Conservation (phyloP, 2,888 invertebrate species). For the Bombylius discolor region DNA sequence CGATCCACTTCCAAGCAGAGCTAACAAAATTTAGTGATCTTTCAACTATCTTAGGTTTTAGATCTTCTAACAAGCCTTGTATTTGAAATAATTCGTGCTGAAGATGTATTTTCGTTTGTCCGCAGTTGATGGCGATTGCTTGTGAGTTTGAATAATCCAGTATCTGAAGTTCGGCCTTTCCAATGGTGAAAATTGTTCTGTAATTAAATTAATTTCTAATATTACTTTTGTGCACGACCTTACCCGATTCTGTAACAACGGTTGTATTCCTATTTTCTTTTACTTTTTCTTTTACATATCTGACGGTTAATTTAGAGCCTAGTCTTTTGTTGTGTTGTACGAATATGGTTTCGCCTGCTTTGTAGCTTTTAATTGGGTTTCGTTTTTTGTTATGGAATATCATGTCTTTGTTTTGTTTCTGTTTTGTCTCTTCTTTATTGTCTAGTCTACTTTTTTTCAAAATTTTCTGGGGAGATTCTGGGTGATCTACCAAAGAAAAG, state of each 20-base stretch:
- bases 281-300: not conserved
- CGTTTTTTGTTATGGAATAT: slow-evolving; percentile 12
- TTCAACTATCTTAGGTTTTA: not conserved
- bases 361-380: not conserved
- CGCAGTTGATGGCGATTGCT: not conserved
- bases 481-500: slow-evolving; percentile 11
- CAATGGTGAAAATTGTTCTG: not conserved
- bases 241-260: not conserved
- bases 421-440: slow-evolving; percentile 10
- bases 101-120: not conserved
- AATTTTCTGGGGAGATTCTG: slow-evolving; percentile 8
- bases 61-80: not conserved
- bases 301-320: too few species aligned
- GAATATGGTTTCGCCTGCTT: too few species aligned
- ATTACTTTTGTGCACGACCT: not conserved
- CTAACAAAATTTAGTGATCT: slow-evolving; percentile 1
- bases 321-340: too few species aligned
- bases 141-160: slow-evolving; percentile 2
- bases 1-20: slow-evolving; percentile 4
- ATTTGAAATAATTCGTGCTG: not conserved
- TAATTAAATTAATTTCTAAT: not conserved
- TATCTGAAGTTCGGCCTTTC: not conserved
- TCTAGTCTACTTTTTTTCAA: slow-evolving; percentile 9
- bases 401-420: slow-evolving; percentile 10
- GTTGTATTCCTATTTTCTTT: slow-evolving; percentile 4